Evolutionary conservation across 1,140 invertebrate genomes (phyloP).

Genomic region (Megalonaias nervosa): DNA sequence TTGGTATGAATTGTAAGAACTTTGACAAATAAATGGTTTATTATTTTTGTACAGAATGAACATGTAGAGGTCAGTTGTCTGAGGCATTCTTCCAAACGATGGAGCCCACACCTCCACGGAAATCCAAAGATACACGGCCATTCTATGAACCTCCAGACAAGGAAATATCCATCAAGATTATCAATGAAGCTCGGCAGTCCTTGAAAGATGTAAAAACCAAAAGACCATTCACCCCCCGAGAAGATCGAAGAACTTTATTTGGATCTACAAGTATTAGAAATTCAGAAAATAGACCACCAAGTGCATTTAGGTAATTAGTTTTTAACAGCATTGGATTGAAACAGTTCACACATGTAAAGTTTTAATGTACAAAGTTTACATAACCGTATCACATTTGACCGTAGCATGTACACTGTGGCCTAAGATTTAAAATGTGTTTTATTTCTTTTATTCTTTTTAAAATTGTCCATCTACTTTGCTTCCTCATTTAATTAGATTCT

Average conservation of each 20-base stretch:
- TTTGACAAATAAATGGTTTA: conserved; percentile 2
- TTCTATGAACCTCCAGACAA: conserved; percentile 72
- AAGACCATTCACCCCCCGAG: conserved; percentile 85
- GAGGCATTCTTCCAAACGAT: conserved; percentile 1
- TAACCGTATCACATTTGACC: too few relatives aligned
- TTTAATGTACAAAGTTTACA: too few relatives aligned
- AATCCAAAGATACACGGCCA: conserved; percentile 56
- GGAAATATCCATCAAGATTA: conserved; percentile 84
- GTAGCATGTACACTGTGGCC: too few relatives aligned
- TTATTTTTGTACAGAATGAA: not conserved
- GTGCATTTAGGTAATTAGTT: conserved; percentile 80
- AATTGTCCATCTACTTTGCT: too few relatives aligned
- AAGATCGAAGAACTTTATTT: conserved; percentile 81
- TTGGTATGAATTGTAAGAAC: not conserved
- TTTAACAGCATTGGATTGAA: not conserved
- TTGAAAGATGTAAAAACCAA: conserved; percentile 57
- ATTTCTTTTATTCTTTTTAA: too few relatives aligned
- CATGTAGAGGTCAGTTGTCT: too few relatives aligned
- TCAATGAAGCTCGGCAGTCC: conserved; percentile 78
- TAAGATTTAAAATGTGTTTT: too few relatives aligned
- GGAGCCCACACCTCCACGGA: conserved; percentile 40
- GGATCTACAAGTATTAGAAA: conserved; percentile 72
- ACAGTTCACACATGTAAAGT: too few relatives aligned
- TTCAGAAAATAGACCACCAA: conserved; percentile 78
- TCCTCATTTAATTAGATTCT: too few relatives aligned